phyloP scores from a whole-genome alignment of 2,888 invertebrate genomes.

The Luffia ferchaultella region DNA sequence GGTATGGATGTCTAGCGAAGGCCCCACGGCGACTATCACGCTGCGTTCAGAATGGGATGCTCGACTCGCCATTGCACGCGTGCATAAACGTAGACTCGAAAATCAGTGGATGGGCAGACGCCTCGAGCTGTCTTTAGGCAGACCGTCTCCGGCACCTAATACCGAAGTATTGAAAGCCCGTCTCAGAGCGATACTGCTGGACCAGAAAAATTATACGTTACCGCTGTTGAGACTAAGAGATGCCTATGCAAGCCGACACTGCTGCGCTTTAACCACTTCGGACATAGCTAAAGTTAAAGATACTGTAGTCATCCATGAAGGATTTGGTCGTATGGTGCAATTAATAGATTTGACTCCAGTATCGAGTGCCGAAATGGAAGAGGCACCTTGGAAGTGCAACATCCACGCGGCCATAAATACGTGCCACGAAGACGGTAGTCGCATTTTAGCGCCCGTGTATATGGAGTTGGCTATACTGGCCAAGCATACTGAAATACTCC shows the following conservation, averaged over 20 bases:
- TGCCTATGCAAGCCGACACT: constrained; percentile 81
- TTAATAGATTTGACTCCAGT: constrained; percentile 43
- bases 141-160: constrained; percentile 69
- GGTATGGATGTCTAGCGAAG: constrained; percentile 48
- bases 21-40: constrained; percentile 73
- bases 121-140: constrained; percentile 76
- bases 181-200: constrained; percentile 76
- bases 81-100: constrained; percentile 83
- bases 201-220: constrained; percentile 77
- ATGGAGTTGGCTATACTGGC: constrained; percentile 72
- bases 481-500: constrained; percentile 70
- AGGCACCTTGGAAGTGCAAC: constrained; percentile 60
- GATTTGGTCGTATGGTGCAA: constrained; percentile 50
- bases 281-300: constrained; percentile 80
- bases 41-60: constrained; percentile 77
- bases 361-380: constrained; percentile 39
- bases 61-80: constrained; percentile 78
- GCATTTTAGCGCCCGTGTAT: constrained; percentile 72
- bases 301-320: constrained; percentile 62
- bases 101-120: constrained; percentile 71
- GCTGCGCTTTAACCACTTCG: constrained; percentile 76
- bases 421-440: constrained; percentile 46
- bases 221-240: constrained; percentile 85
- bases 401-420: constrained; percentile 42
- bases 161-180: constrained; percentile 71